These are phyloP conservation scores for Tenodera sinensis DNA, from an alignment of 2,888 invertebrate species.

Conservation along the genomic window DNA sequence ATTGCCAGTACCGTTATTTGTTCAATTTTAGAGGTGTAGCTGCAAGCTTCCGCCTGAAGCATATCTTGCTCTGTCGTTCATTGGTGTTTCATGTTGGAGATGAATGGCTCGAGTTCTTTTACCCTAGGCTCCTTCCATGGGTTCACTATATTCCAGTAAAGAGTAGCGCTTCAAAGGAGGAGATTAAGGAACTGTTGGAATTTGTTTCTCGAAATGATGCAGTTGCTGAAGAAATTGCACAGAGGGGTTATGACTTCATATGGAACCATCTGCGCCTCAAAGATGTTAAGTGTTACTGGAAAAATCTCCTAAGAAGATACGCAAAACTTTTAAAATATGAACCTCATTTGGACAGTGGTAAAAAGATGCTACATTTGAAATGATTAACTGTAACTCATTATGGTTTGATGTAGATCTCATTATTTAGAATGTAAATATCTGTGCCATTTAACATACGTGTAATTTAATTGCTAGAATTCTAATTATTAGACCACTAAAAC, in stretches of 20 bases:
- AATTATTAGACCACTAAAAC: too few species aligned
- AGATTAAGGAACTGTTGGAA: conserved; percentile 67
- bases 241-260: conserved; percentile 77
- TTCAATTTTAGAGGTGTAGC: conserved; percentile 97
- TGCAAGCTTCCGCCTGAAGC: conserved; percentile 95
- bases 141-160: conserved; percentile 89
- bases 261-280: conserved; percentile 77
- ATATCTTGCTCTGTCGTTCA: conserved; percentile 88
- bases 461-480: too few species aligned
- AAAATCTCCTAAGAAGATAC: conserved; percentile 68
- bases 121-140: conserved; percentile 87
- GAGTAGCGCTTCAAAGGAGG: conserved; percentile 60
- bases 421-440: too few species aligned
- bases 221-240: conserved; percentile 72
- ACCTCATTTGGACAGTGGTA: conserved; percentile 40
- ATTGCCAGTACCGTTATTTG: conserved; percentile 89
- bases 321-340: conserved; percentile 67
- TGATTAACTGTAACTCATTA: neutral
- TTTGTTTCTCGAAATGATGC: conserved; percentile 75
- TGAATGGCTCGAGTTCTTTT: conserved; percentile 95
- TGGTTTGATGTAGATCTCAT: too few species aligned
- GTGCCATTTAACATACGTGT: too few species aligned
- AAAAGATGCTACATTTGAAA: neutral
- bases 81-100: conserved; percentile 91
- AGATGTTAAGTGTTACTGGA: conserved; percentile 87